A percentile compares a stretch with the other conserved stretches of the same genome.
phyloP scores from a whole-genome alignment of 1,140 invertebrate genomes.

The Panonychus citri region DNA sequence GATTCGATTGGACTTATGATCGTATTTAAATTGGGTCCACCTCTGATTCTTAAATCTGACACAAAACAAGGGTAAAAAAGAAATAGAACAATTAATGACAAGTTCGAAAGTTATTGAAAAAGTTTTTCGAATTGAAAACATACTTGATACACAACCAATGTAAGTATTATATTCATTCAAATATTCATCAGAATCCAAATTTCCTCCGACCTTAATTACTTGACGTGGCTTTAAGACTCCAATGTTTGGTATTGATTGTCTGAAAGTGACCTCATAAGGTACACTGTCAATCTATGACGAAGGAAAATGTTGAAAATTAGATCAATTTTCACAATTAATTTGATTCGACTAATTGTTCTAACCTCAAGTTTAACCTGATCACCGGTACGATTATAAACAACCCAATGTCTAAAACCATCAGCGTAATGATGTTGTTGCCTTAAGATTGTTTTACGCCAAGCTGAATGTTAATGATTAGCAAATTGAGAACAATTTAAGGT shows the following conservation, averaged over 20 bases:
- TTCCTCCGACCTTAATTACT: conserved; percentile 36
- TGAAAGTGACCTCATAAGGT: background rate
- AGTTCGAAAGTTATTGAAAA: background rate
- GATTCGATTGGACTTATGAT: background rate
- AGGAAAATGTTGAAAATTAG: background rate
- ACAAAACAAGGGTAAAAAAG: background rate
- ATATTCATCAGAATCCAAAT: conserved; percentile 51
- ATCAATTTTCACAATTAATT: background rate
- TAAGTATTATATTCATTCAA: conserved; percentile 57
- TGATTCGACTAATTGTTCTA: conserved; percentile 1
- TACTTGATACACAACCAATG: conserved; percentile 67
- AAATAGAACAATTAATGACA: background rate
- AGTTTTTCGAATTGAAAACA: too few species aligned
- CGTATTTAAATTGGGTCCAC: background rate
- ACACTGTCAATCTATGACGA: background rate
- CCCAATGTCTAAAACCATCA: conserved; percentile 51
- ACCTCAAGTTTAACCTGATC: conserved; percentile 33
- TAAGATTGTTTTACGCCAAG: background rate
- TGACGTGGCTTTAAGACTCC: conserved; percentile 34
- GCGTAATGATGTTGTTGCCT: conserved; percentile 9
- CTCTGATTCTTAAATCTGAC: background rate
- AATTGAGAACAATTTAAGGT: background rate
- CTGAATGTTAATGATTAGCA: background rate
- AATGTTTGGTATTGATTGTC: background rate
- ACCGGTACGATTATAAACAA: conserved; percentile 50